A percentile compares a stretch with the other conserved stretches of the same genome.
Evolutionary conservation across 2,797 vertebrate genomes (phyloP).

Genomic region (Manis pentadactyla): DNA sequence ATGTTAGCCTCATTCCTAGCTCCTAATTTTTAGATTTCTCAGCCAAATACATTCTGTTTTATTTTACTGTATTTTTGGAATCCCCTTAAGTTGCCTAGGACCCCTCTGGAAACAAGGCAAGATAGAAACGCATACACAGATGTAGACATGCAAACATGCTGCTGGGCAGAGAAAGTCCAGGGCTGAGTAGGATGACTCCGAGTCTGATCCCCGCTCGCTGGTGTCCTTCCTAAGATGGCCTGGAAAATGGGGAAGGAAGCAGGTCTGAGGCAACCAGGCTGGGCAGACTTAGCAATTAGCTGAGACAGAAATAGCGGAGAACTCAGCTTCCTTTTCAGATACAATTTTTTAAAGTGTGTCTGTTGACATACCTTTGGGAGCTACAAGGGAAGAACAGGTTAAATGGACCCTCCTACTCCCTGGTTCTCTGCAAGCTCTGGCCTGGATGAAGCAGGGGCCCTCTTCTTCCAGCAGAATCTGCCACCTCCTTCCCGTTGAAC

Average conservation of each 20-base stretch:
- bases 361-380: neutral
- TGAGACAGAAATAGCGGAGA: neutral
- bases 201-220: neutral
- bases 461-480: neutral
- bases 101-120: neutral
- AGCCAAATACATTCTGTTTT: neutral
- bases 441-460: neutral
- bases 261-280: no score
- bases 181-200: rapidly evolving
- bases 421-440: neutral
- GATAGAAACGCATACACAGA: rapidly evolving
- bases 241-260: neutral
- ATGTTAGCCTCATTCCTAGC: neutral
- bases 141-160: rapidly evolving
- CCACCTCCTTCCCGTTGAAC: neutral
- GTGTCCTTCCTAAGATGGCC: neutral
- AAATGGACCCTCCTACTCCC: neutral
- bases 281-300: no score
- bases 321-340: neutral
- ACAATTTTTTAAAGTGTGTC: neutral
- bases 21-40: neutral
- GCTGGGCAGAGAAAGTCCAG: rapidly evolving
- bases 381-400: neutral
- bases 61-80: neutral
- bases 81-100: neutral